Evolutionary conservation across 2,797 vertebrate genomes (phyloP), one percentile per base, ranked within the genome.

Genomic region (Orestias chungarensis): DNA sequence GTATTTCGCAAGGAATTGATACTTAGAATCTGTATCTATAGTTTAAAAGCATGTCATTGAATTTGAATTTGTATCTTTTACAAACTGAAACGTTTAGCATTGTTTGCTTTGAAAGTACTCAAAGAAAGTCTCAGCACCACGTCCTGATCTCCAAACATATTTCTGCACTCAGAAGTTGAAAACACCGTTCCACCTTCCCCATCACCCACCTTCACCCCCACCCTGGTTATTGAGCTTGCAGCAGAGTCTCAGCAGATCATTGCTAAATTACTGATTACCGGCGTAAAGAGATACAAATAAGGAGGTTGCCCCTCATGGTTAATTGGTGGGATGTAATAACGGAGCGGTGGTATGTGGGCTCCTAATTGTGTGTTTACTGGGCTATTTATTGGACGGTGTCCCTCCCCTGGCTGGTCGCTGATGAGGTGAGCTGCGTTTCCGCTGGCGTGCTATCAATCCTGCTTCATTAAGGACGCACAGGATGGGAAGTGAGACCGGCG

Each of bases 341-440:
- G 61, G 79, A 82, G 82, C 83, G 61, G 78, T 81, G 82, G 89
- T 91, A 90, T 86, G 86, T 88, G 83, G 87, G 89, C 80, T 80
- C 79, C 85, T 93, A 93, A 93, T 93, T 92, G 91, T 92, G 87
- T 93, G 90, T 92, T 93, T 93, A 90, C 87, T 69, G 85, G 87
- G 88, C 83, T 90, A 91, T 93, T 93, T 93, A 92, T 89, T 91
- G 91, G 80, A 82, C 82, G 86, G 87, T 46, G 46, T 84, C 82
- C 81, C 79, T 90, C 89, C 85, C 82, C 71, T 76, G 86, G 89
- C 86, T 86, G 78, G 82, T 84, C 47, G 85, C 83, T 92, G 91
- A 92, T 92, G 90, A 93, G 91, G 83, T 88, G 88, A 89, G 83
- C 76, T 55, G 82, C 86, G 79, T 86, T 90, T 89, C 84, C 50